A percentile compares a stretch with the other conserved stretches of the same genome.
These are phyloP conservation scores for Tetraneura akinire DNA, from an alignment of 1,140 invertebrate species.

Conservation along the genomic window DNA sequence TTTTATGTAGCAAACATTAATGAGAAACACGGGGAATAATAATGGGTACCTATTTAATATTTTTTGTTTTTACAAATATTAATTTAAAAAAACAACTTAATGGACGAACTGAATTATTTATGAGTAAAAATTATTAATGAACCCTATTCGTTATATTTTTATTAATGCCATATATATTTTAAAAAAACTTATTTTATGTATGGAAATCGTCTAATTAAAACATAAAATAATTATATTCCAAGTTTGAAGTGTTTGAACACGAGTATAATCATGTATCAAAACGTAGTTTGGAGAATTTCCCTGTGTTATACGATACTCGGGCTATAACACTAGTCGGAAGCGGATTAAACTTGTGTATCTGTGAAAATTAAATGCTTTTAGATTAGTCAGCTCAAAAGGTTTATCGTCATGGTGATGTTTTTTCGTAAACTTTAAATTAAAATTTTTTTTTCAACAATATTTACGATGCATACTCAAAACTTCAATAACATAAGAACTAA, in stretches of 20 bases:
- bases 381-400: background rate
- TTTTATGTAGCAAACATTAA: background rate
- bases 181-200: too few species aligned
- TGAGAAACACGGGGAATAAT: background rate
- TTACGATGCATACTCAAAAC: background rate
- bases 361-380: background rate
- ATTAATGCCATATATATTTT: too few species aligned
- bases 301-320: background rate
- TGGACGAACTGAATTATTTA: conserved; percentile 24
- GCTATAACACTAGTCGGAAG: background rate
- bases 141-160: background rate
- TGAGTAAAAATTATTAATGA: conserved; percentile 11
- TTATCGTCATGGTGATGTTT: background rate
- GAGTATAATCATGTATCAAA: background rate
- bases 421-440: background rate
- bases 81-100: background rate
- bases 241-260: background rate
- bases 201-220: background rate
- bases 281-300: background rate
- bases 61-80: conserved; percentile 7
- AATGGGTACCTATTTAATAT: too few species aligned
- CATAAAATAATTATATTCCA: conserved; percentile 1
- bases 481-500: background rate
- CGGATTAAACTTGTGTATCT: conserved; percentile 1
- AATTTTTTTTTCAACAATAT: background rate